A percentile compares a stretch with the other conserved stretches of the same genome.
These are phyloP conservation scores for Bombus pyrosoma DNA, from an alignment of 1,140 invertebrate genomes.

Conservation along the genomic window DNA sequence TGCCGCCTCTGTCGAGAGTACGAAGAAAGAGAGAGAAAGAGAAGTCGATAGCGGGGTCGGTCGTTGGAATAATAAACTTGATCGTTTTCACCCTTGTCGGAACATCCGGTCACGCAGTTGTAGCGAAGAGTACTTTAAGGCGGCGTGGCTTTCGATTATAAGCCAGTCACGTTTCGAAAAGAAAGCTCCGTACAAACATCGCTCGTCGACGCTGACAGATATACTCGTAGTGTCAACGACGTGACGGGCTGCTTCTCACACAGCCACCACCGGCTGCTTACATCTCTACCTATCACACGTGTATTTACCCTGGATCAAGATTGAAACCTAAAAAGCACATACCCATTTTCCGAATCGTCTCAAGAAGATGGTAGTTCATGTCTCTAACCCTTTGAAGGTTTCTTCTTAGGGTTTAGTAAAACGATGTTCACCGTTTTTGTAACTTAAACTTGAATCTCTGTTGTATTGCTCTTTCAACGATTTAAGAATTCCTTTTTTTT, in stretches of 20 bases:
- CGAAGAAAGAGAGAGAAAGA: not conserved
- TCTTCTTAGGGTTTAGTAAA: no score
- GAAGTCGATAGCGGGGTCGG: constrained; percentile 15
- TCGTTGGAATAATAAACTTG: constrained; percentile 66
- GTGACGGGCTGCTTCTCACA: constrained; percentile 54
- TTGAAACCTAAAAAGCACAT: constrained; percentile 52
- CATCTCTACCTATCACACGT: constrained; percentile 24
- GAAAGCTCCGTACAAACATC: constrained; percentile 64
- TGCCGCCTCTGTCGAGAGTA: not conserved
- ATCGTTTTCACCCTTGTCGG: constrained; percentile 52
- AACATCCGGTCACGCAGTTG: constrained; percentile 41
- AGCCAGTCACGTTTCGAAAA: constrained; percentile 68
- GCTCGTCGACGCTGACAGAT: constrained; percentile 47
- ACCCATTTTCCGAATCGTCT: not conserved
- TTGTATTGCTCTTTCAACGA: no score
- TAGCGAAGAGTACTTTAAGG: constrained; percentile 33
- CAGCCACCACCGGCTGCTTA: constrained; percentile 7
- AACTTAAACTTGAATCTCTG: no score
- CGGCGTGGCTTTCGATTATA: constrained; percentile 56
- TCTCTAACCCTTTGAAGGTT: no score
- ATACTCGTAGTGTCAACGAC: constrained; percentile 62
- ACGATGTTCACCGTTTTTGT: no score
- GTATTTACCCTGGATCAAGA: constrained; percentile 55
- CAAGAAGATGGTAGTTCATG: not conserved
- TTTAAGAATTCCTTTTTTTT: no score